phyloP scores from a whole-genome alignment of 2,888 invertebrate genomes.

The Eutolmus rufibarbis region DNA sequence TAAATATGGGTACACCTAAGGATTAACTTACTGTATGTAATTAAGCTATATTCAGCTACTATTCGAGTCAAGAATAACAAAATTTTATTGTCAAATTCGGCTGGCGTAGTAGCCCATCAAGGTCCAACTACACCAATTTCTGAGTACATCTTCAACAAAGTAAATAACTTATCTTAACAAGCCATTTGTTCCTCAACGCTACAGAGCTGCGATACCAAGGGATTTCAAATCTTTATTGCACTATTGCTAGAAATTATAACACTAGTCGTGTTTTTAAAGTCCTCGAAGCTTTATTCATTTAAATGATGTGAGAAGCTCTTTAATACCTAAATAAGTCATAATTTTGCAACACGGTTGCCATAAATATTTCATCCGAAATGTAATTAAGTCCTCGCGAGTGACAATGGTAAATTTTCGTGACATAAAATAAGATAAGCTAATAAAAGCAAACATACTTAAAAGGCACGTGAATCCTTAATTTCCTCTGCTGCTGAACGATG shows the following conservation, averaged over 20 bases:
- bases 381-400: neutral
- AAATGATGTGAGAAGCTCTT: neutral
- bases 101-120: neutral
- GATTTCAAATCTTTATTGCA: slow-evolving; percentile 21
- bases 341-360: neutral
- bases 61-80: neutral
- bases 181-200: neutral
- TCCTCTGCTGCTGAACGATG: slow-evolving; percentile 59
- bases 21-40: neutral
- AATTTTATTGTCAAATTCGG: slow-evolving; percentile 22
- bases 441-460: neutral
- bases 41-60: slow-evolving; percentile 6
- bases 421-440: neutral
- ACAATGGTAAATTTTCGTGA: neutral
- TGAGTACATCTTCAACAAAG: neutral
- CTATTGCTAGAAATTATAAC: neutral
- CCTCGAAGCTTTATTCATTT: neutral
- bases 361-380: neutral
- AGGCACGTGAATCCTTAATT: slow-evolving; percentile 48
- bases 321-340: neutral
- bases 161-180: neutral
- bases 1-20: neutral
- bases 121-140: neutral
- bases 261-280: neutral
- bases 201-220: neutral